phyloP scores from a whole-genome alignment of 1,140 invertebrate genomes.

The Drosophila funebris region DNA sequence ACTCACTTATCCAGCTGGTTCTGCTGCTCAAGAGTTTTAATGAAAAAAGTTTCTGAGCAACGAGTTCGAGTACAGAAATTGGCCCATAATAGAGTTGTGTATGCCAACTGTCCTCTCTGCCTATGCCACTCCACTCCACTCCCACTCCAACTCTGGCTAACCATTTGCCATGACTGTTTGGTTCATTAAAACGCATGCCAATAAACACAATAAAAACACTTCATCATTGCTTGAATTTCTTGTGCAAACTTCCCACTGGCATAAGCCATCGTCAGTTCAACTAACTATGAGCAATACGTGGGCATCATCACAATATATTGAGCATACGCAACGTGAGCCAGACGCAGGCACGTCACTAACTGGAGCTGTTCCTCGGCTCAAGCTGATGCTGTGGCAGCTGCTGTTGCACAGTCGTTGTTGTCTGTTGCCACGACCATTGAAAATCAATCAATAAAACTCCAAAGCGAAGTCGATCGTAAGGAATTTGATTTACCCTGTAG shows the following conservation, averaged over 20 bases:
- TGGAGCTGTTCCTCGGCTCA: conserved; percentile 1
- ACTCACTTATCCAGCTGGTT: conserved; percentile 77
- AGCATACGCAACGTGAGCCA: conserved; percentile 70
- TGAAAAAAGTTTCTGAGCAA: conserved; percentile 70
- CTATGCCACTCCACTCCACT: no score
- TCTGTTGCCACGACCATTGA: conserved; percentile 61
- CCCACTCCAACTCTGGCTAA: neutral
- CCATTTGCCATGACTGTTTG: conserved; percentile 18
- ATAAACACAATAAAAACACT: conserved; percentile 68
- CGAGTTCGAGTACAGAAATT: conserved; percentile 42
- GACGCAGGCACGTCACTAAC: conserved; percentile 20
- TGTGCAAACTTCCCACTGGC: conserved; percentile 60
- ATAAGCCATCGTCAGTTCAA: conserved; percentile 6
- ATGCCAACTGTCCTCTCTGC: conserved; percentile 1
- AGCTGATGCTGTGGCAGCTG: neutral
- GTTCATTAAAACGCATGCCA: conserved; percentile 73
- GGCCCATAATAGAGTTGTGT: conserved; percentile 60
- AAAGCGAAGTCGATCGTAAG: conserved; percentile 71
- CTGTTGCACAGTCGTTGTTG: conserved; percentile 32
- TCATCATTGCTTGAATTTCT: conserved; percentile 77
- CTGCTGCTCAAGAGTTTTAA: conserved; percentile 64
- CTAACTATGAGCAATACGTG: conserved; percentile 32
- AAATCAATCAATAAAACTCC: conserved; percentile 80
- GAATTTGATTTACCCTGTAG: conserved; percentile 48
- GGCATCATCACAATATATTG: conserved; percentile 62